phyloP scores from a whole-genome alignment of 1,140 invertebrate species.

The Papilio polytes region DNA sequence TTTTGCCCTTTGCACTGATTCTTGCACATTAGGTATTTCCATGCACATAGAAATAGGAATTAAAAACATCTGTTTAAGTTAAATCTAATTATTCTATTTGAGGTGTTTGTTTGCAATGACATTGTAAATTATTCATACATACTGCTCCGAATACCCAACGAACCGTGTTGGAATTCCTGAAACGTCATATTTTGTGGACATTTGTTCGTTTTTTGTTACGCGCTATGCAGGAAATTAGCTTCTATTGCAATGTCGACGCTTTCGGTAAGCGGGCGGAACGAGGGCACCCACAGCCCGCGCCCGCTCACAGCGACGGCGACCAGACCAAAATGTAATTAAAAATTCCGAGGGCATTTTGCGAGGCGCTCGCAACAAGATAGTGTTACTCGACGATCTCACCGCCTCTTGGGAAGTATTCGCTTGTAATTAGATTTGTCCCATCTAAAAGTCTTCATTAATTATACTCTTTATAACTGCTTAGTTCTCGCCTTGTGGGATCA shows the following conservation, averaged over 20 bases:
- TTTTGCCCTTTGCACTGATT: constrained; percentile 54
- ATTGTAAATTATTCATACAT: constrained; percentile 33
- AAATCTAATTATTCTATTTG: constrained; percentile 27
- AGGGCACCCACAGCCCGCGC: constrained; percentile 74
- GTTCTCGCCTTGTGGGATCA: constrained; percentile 17
- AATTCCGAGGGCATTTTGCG: constrained; percentile 82
- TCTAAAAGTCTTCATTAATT: constrained; percentile 71
- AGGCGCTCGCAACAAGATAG: constrained; percentile 80
- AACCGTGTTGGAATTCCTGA: constrained; percentile 45
- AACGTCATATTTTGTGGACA: constrained; percentile 67
- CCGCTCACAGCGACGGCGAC: constrained; percentile 71
- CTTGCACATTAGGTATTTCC: constrained; percentile 45
- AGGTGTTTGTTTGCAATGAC: constrained; percentile 24
- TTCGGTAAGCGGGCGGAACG: constrained; percentile 79
- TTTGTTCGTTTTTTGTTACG: constrained; percentile 76
- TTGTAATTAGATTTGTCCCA: constrained; percentile 81
- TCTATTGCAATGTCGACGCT: constrained; percentile 82
- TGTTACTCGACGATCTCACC: constrained; percentile 76
- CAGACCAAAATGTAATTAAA: constrained; percentile 84
- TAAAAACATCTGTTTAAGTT: constrained; percentile 5
- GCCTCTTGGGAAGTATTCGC: constrained; percentile 78
- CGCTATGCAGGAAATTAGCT: constrained; percentile 83
- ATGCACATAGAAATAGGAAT: constrained; percentile 21
- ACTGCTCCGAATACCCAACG: constrained; percentile 24
- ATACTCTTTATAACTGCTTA: constrained; percentile 53